Conservation (phyloP, 2,888 invertebrate species). For the Microplitis manilae region DNA sequence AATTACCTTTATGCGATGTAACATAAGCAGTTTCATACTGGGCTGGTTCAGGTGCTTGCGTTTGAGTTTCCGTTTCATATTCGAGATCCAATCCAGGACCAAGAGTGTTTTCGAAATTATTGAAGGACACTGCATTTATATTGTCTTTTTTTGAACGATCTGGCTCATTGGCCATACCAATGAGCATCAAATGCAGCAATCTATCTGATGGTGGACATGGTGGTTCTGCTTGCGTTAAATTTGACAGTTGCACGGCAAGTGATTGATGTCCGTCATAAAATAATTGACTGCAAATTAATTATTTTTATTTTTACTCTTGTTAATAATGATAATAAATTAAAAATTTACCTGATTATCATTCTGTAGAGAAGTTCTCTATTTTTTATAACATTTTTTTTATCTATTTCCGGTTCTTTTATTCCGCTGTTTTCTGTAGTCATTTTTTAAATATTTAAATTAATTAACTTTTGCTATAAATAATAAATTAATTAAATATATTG, state of each 20-base stretch:
- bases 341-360: conserved; percentile 87
- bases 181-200: conserved; percentile 86
- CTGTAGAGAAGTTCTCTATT: conserved; percentile 91
- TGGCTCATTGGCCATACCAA: conserved; percentile 89
- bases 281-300: conserved; percentile 83
- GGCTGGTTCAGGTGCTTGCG: conserved; percentile 95
- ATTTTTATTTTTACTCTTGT: conserved; percentile 7
- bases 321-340: conserved; percentile 34
- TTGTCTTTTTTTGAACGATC: conserved; percentile 77
- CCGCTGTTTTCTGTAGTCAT: conserved; percentile 46
- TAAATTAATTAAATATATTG: neutral
- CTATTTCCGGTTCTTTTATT: conserved; percentile 74
- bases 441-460: conserved; percentile 42
- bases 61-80: conserved; percentile 95
- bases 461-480: conserved; percentile 44
- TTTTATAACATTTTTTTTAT: conserved; percentile 86
- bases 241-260: conserved; percentile 89
- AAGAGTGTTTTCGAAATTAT: conserved; percentile 77
- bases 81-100: conserved; percentile 91
- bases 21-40: conserved; percentile 99
- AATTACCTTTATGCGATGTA: conserved; percentile 97
- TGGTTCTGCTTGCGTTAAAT: conserved; percentile 90
- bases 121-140: conserved; percentile 74
- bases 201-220: conserved; percentile 97
- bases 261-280: conserved; percentile 97